Evolutionary conservation across 2,797 vertebrate genomes (phyloP).

Genomic region (Melanotaenia maccullochi): DNA sequence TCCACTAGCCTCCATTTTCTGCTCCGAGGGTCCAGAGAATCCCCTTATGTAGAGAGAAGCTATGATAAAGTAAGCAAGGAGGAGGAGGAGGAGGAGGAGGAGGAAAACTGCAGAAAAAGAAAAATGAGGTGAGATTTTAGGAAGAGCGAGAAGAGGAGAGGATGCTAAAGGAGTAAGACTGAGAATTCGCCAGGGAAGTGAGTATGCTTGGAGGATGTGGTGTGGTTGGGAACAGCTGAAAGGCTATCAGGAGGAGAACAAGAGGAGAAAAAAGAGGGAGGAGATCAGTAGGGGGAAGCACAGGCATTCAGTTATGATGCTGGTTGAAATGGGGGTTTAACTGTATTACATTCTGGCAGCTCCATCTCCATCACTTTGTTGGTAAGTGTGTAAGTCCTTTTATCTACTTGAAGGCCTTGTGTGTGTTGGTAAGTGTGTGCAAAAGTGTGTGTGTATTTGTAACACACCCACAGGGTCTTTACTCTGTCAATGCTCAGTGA

Average conservation of each 20-base stretch:
- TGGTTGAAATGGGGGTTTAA: conserved; percentile 63
- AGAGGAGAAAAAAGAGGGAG: conserved; percentile 2
- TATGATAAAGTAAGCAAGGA: conserved; percentile 71
- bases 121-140: not conserved
- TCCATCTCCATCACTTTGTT: conserved; percentile 68
- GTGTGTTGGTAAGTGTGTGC: conserved; percentile 26
- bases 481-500: conserved; percentile 73
- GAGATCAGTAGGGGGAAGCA: conserved; percentile 7
- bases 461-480: conserved; percentile 68
- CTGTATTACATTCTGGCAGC: conserved; percentile 65
- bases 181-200: conserved; percentile 47
- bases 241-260: conserved; percentile 22
- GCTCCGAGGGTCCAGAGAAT: conserved; percentile 76
- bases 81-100: conserved; percentile 29
- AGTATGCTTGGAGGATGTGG: conserved; percentile 35
- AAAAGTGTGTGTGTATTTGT: conserved; percentile 33
- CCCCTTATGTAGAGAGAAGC: conserved; percentile 69
- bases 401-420: conserved; percentile 47
- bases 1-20: conserved; percentile 80
- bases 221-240: conserved; percentile 26
- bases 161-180: conserved; percentile 32
- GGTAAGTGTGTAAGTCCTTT: conserved; percentile 50
- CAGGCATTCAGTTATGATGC: conserved; percentile 39
- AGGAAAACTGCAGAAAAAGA: not conserved
- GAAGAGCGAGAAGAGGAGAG: conserved; percentile 4